These are phyloP conservation scores for Neoarius graeffei DNA, from an alignment of 2,113 vertebrate species.

Conservation along the genomic window DNA sequence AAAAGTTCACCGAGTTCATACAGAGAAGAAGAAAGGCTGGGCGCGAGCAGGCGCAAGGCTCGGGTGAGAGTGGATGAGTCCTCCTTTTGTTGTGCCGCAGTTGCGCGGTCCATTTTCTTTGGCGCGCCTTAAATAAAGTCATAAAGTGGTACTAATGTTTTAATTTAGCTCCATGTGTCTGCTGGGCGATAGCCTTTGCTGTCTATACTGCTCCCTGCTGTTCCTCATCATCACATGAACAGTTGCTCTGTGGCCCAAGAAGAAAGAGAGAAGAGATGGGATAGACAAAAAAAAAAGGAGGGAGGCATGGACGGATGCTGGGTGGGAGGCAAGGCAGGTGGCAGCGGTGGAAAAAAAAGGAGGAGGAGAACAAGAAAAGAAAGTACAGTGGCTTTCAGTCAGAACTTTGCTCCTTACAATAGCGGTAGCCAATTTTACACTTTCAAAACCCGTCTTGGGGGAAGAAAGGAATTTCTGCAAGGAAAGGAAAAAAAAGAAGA, in stretches of 20 bases:
- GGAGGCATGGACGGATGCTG: slow-evolving; percentile 18
- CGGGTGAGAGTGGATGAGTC: slow-evolving; percentile 63
- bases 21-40: slow-evolving; percentile 36
- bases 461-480: slow-evolving; percentile 42
- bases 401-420: background rate
- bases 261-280: slow-evolving; percentile 55
- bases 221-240: slow-evolving; percentile 60
- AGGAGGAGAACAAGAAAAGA: slow-evolving; percentile 33
- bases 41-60: slow-evolving; percentile 56
- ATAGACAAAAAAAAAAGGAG: slow-evolving; percentile 43
- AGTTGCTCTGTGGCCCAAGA: slow-evolving; percentile 57
- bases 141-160: slow-evolving; percentile 80
- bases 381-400: slow-evolving; percentile 17
- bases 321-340: slow-evolving; percentile 48
- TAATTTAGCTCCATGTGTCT: slow-evolving; percentile 75
- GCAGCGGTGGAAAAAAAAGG: slow-evolving; percentile 26
- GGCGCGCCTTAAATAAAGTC: slow-evolving; percentile 76
- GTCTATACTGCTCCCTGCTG: slow-evolving; percentile 60
- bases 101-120: slow-evolving; percentile 72
- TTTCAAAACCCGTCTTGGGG: background rate
- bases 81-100: slow-evolving; percentile 67
- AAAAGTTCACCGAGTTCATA: slow-evolving; percentile 47
- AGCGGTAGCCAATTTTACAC: background rate
- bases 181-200: slow-evolving; percentile 59
- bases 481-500: slow-evolving; percentile 22